phyloP scores from a whole-genome alignment of 2,888 invertebrate genomes.

The Scaeva pyrastri region DNA sequence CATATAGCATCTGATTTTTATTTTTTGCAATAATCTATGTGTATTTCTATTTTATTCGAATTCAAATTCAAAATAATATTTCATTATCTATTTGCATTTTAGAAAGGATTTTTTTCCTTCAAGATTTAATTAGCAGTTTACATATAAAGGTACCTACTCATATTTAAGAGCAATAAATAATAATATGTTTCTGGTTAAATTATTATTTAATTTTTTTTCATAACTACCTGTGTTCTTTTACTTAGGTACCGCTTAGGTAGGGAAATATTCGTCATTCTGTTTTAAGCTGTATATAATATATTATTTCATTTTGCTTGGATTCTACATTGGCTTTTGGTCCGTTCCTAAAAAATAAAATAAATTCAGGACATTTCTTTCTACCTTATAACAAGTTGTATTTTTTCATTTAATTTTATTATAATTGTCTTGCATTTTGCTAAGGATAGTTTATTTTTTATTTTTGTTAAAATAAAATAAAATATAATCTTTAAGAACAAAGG shows the following conservation, averaged over 20 bases:
- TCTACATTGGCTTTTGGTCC: conserved; percentile 75
- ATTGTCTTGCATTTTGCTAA: conserved; percentile 74
- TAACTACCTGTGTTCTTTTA: conserved; percentile 60
- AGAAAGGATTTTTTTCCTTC: conserved; percentile 6
- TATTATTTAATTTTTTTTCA: conserved; percentile 14
- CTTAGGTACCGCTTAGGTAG: conserved; percentile 65
- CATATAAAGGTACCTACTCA: conserved; percentile 25
- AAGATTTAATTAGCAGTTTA: conserved; percentile 41
- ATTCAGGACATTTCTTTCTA: conserved; percentile 69
- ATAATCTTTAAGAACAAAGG: conserved; percentile 9
- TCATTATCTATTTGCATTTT: conserved; percentile 50
- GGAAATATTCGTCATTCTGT: conserved; percentile 39
- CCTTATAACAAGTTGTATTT: conserved; percentile 69
- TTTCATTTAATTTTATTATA: conserved; percentile 43
- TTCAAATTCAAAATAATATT: conserved; percentile 31
- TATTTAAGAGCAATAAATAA: conserved; percentile 44
- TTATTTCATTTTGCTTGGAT: conserved; percentile 48
- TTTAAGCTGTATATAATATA: conserved; percentile 49
- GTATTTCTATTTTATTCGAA: not conserved
- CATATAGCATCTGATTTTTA: conserved; percentile 34
- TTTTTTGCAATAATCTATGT: conserved; percentile 50
- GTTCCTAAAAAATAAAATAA: conserved; percentile 71
- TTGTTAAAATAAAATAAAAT: conserved; percentile 26
- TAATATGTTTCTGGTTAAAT: conserved; percentile 22
- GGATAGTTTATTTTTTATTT: conserved; percentile 47